Percentiles rank a stretch among this genome's conserved stretches.
Evolutionary conservation across 37 sponge, comb jelly and placozoan species (phyloP).

Genomic region (Mnemiopsis leidyi): DNA sequence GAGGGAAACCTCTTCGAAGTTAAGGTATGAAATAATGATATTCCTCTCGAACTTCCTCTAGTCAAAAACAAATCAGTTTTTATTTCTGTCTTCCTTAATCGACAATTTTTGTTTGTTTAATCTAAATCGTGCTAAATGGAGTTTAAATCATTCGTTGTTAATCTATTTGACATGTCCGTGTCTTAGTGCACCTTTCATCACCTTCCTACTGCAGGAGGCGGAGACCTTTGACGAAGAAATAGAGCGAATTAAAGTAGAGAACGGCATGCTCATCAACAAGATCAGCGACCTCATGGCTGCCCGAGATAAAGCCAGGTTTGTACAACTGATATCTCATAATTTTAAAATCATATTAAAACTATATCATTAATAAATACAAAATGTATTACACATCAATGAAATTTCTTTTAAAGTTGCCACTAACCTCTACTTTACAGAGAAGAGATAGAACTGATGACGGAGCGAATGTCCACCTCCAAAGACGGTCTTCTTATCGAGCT

Average conservation of each 20-base stretch:
- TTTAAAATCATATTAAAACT: too few relatives aligned
- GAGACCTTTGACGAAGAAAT: slow-evolving; percentile 4
- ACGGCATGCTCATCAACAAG: not conserved
- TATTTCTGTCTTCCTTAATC: too few relatives aligned
- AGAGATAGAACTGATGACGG: slow-evolving; percentile 36
- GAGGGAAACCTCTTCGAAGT: slow-evolving; percentile 42
- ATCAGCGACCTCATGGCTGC: slow-evolving; percentile 27
- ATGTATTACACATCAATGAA: too few relatives aligned
- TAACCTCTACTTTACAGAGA: not conserved
- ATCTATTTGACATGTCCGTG: too few relatives aligned
- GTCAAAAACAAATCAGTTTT: too few relatives aligned
- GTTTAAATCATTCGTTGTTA: too few relatives aligned
- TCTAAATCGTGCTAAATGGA: too few relatives aligned
- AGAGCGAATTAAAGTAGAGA: slow-evolving; percentile 1
- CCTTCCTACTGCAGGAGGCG: not conserved
- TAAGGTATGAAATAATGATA: not conserved
- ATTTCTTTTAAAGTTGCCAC: too few relatives aligned
- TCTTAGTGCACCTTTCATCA: too few relatives aligned
- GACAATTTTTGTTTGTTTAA: too few relatives aligned
- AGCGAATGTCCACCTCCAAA: not conserved
- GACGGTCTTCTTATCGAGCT: not conserved
- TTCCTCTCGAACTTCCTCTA: too few relatives aligned
- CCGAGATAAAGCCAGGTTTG: not conserved
- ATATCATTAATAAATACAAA: too few relatives aligned
- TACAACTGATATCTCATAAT: not conserved